Percentiles rank a stretch among this genome's conserved stretches.
These are phyloP conservation scores for Brachirus orientalis DNA, from an alignment of 2,113 vertebrate genomes.

Conservation along the genomic window DNA sequence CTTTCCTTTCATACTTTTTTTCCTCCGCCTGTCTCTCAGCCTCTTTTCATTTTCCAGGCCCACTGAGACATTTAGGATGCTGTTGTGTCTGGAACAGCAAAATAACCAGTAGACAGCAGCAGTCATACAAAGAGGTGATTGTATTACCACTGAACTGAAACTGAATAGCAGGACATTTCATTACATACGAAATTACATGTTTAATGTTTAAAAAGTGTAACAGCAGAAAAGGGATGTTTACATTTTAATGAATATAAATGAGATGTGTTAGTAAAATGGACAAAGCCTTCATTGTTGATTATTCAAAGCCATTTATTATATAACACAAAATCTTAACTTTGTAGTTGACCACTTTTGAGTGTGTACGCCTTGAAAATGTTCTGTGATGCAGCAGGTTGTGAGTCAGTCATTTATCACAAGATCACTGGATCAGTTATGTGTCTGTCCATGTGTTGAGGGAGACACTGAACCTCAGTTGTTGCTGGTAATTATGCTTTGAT, in stretches of 20 bases:
- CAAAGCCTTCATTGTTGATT: too few relatives aligned
- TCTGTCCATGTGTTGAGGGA: slow-evolving; percentile 1
- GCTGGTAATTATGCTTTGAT: not conserved
- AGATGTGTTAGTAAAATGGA: too few relatives aligned
- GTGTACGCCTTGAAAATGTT: not conserved
- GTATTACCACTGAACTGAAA: too few relatives aligned
- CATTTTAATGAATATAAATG: too few relatives aligned
- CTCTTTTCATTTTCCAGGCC: slow-evolving; percentile 68
- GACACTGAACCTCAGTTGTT: slow-evolving; percentile 3
- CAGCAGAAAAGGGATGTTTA: not conserved
- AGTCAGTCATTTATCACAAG: slow-evolving; percentile 1
- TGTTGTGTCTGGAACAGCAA: slow-evolving; percentile 71
- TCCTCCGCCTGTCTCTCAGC: slow-evolving; percentile 4
- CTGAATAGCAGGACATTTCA: not conserved
- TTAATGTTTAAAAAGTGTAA: not conserved
- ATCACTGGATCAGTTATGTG: slow-evolving; percentile 4
- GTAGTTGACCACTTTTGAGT: slow-evolving; percentile 5
- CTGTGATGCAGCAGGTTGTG: not conserved
- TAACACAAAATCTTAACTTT: not conserved
- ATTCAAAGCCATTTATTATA: not conserved
- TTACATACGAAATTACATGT: too few relatives aligned
- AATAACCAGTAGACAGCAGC: slow-evolving; percentile 62
- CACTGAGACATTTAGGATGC: slow-evolving; percentile 78
- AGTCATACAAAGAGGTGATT: not conserved
- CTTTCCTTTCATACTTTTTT: too few relatives aligned